Evolutionary conservation across 2,797 vertebrate genomes (phyloP).

Genomic region (Pangasius macronema): DNA sequence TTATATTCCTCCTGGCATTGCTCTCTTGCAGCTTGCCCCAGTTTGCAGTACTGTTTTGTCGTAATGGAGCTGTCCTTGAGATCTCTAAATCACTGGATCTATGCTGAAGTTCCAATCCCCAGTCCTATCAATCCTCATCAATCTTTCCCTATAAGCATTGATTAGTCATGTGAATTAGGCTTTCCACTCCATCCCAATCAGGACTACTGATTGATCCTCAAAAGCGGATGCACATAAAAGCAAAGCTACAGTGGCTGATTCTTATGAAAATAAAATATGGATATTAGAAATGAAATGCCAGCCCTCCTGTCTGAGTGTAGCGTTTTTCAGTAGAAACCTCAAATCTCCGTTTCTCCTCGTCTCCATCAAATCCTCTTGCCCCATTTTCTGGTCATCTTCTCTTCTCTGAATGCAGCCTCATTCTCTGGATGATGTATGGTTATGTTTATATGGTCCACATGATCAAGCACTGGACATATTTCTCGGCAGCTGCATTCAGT

Average conservation of each 20-base stretch:
- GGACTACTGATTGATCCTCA: conserved; percentile 9
- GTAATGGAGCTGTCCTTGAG: background rate
- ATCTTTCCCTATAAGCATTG: conserved; percentile 29
- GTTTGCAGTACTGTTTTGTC: conserved; percentile 17
- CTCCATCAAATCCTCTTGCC: conserved; percentile 1
- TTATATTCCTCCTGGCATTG: conserved; percentile 6
- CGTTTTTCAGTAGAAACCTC: conserved; percentile 20
- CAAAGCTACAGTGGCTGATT: background rate
- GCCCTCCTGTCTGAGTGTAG: background rate
- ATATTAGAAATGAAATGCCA: conserved; percentile 31
- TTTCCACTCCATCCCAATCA: conserved; percentile 28
- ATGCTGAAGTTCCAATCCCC: conserved; percentile 20
- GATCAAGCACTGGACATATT: conserved; percentile 26
- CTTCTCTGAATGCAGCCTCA: conserved; percentile 4
- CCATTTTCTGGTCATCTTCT: conserved; percentile 23
- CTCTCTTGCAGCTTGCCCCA: conserved; percentile 22
- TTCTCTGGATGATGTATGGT: conserved; percentile 21
- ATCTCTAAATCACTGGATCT: conserved; percentile 31
- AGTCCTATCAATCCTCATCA: conserved; percentile 30
- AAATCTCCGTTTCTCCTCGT: background rate
- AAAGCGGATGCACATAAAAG: background rate
- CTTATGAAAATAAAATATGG: conserved; percentile 3
- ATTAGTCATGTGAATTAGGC: conserved; percentile 35
- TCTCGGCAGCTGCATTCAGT: conserved; percentile 27
- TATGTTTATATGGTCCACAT: conserved; percentile 32